Evolutionary conservation across 2,888 invertebrate genomes (phyloP), one percentile per base, ranked within the genome.

Genomic region (Eristalis intricaria): DNA sequence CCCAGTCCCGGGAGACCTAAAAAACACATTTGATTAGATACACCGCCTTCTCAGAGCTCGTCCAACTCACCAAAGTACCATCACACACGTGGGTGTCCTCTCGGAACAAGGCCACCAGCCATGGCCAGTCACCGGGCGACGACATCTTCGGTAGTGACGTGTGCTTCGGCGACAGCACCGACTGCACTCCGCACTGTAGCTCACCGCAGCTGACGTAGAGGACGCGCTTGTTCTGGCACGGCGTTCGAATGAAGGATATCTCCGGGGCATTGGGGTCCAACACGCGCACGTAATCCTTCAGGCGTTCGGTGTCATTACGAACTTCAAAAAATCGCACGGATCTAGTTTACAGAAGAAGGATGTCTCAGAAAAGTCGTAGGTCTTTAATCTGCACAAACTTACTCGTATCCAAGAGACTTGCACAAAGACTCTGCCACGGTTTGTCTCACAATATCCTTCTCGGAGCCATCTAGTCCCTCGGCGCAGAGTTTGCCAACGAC

Each of bases 81-180:
- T 98, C 98, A 91, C 98, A 98, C 7, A 97, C 96, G 91, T 98
- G 98, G 58, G 96, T 95, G 89, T 97, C 96, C 90, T 97, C 96
- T 90, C 97, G 96, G 90, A 97, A 95, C 2, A 98, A 94, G 1
- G 97, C 96, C 22, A 96, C 97, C 91, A 97, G 96, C 98, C 98
- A 98, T n/a, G 98, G 98, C 98, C 98, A 97, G 92, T 97, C 97
- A 2, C 97, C 97, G 0, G 96, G 96, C 4, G 94, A 94, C 0
- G 97, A 95, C 93, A 96, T 96, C 90, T 97, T 96, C 50, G 95
- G 94, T 84, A 97, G 93, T 10, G 92, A 90, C 22, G 92, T 74
- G 83, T 92, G 90, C 63, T 92, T 91, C 35, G 91, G 90, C 4
- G 92, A 91, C 66, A 94, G 93, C 0, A 93, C 94, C 13, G 96